These are phyloP conservation scores for Manis crassicaudata DNA, from an alignment of 2,797 vertebrate species.

Conservation along the genomic window DNA sequence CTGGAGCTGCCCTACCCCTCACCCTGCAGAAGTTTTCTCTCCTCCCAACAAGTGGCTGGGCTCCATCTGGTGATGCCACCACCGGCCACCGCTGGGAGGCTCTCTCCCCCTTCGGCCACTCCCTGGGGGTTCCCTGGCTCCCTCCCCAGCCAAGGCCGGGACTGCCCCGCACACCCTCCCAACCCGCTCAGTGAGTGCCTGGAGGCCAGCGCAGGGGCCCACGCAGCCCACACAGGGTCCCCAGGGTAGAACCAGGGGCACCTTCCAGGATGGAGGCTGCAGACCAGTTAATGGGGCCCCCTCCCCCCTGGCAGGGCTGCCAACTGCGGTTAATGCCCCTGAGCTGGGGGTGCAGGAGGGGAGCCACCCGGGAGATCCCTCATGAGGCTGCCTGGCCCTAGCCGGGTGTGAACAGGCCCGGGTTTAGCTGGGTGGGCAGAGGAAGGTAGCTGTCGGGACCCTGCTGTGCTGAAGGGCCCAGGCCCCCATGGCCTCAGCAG, in stretches of 20 bases:
- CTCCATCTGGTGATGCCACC: constrained; percentile 18
- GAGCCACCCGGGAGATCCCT: not conserved
- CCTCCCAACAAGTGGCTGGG: not conserved
- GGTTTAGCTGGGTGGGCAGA: not conserved
- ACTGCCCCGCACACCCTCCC: no score
- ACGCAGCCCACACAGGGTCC: not conserved
- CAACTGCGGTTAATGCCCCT: constrained; percentile 41
- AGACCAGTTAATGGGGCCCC: constrained; percentile 62
- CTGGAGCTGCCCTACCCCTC: not conserved
- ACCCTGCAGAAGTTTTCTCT: not conserved
- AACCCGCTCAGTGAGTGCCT: no score
- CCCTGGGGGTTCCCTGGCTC: not conserved
- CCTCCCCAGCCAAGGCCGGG: no score
- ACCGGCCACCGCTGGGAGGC: not conserved
- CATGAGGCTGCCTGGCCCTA: not conserved
- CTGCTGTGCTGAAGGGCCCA: not conserved
- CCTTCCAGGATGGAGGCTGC: constrained; percentile 43
- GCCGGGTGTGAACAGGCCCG: not conserved
- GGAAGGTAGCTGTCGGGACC: not conserved
- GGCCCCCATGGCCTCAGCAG: not conserved
- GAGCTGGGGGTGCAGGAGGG: not conserved
- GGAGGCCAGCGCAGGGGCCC: not conserved
- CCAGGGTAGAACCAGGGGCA: not conserved
- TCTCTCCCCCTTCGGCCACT: not conserved
- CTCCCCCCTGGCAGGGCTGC: constrained; percentile 23